Evolutionary conservation across 2,113 vertebrate species (phyloP).

Genomic region (Triplophysa siluroides): DNA sequence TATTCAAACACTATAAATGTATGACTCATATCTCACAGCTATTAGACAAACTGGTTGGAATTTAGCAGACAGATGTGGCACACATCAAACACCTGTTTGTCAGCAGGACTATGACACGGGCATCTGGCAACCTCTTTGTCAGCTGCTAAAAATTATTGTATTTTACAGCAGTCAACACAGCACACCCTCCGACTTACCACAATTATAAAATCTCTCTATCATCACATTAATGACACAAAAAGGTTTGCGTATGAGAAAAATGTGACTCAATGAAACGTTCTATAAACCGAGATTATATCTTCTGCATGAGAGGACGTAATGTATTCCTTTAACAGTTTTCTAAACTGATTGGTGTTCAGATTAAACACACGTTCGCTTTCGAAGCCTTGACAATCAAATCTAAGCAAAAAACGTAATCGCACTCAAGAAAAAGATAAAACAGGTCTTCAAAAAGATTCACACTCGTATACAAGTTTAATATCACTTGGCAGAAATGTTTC

Average conservation of each 20-base stretch:
- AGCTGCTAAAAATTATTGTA: slow-evolving; percentile 10
- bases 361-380: no score
- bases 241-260: not conserved
- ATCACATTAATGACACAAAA: not conserved
- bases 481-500: no score
- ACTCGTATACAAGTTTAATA: no score
- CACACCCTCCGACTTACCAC: not conserved
- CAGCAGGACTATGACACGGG: slow-evolving; percentile 16
- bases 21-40: not conserved
- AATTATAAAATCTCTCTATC: not conserved
- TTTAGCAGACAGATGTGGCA: slow-evolving; percentile 23
- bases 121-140: slow-evolving; percentile 30
- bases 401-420: no score
- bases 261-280: not conserved
- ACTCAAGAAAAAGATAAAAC: no score
- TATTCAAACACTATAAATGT: not conserved
- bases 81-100: slow-evolving; percentile 7
- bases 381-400: no score
- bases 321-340: no score
- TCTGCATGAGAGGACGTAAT: no score
- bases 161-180: slow-evolving; percentile 6
- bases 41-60: no score
- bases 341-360: no score
- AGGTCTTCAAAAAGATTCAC: no score
- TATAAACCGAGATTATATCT: no score